Evolutionary conservation across 2,797 vertebrate species (phyloP).

Genomic region (Antrozous pallidus): DNA sequence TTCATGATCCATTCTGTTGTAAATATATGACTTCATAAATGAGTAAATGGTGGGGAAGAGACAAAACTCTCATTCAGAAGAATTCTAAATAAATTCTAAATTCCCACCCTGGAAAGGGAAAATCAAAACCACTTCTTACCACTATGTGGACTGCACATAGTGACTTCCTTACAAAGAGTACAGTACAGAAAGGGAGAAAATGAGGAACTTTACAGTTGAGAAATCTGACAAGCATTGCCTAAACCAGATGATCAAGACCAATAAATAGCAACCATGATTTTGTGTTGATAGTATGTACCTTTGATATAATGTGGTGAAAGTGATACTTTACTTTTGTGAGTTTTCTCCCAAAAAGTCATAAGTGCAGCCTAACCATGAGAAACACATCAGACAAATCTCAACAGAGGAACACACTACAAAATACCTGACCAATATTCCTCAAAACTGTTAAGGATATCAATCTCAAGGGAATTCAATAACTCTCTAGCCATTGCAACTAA

Average conservation of each 20-base stretch:
- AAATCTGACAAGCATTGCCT: not conserved
- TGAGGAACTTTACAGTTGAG: not conserved
- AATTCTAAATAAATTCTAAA: not conserved
- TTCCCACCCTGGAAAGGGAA: not conserved
- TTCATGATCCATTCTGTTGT: not conserved
- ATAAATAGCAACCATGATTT: not conserved
- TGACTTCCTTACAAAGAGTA: not conserved
- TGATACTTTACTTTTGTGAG: not conserved
- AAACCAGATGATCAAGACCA: not conserved
- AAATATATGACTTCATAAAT: not conserved
- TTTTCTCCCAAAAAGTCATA: not conserved
- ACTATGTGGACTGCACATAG: not conserved
- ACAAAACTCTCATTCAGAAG: not conserved
- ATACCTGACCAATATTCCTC: not conserved
- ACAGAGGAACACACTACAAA: not conserved
- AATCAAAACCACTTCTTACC: not conserved
- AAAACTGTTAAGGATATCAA: not conserved
- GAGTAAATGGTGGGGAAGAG: not conserved
- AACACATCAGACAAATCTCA: not conserved
- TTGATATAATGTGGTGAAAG: constrained; percentile 21
- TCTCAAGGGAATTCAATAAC: not conserved
- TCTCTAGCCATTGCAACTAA: not conserved
- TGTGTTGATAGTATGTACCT: not conserved
- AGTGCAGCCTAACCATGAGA: not conserved
- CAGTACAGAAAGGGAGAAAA: not conserved